These are phyloP conservation scores for Penaeus japonicus DNA, from an alignment of 1,140 invertebrate genomes.

Conservation along the genomic window DNA sequence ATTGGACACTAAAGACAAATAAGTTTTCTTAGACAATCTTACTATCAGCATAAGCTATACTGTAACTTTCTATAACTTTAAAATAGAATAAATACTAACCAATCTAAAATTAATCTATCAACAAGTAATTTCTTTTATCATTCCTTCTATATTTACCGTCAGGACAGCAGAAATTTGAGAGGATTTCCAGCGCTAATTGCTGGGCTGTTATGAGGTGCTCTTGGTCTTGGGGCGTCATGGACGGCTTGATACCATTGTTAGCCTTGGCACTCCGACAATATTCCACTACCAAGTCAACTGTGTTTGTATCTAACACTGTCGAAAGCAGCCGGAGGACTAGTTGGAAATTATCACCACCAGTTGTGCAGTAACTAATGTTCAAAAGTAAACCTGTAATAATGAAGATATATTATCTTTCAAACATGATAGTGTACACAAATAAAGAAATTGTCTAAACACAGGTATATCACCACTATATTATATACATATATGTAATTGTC, in stretches of 20 bases:
- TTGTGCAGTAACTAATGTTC: constrained; percentile 65
- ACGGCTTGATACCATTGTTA: not conserved
- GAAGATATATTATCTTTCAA: not conserved
- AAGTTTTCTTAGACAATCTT: no score
- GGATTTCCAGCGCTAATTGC: constrained; percentile 73
- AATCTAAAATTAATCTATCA: not conserved
- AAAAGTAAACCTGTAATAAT: constrained; percentile 63
- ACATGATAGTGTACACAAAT: no score
- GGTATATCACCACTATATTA: no score
- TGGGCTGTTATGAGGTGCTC: constrained; percentile 70
- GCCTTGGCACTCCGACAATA: constrained; percentile 22
- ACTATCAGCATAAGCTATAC: no score
- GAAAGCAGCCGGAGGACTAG: constrained; percentile 65
- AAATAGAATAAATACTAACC: constrained; percentile 10
- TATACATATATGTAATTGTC: no score
- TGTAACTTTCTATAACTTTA: not conserved
- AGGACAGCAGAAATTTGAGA: constrained; percentile 75
- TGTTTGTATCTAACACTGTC: constrained; percentile 15
- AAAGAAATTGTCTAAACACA: no score
- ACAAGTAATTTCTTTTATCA: constrained; percentile 29
- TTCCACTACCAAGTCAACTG: not conserved
- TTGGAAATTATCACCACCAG: constrained; percentile 61
- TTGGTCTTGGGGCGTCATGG: constrained; percentile 56
- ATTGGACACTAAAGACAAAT: no score
- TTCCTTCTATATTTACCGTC: constrained; percentile 66